Evolutionary conservation across 2,113 vertebrate genomes (phyloP), one percentile per base, ranked within the genome.

Genomic region (Andinoacara biseriatus): DNA sequence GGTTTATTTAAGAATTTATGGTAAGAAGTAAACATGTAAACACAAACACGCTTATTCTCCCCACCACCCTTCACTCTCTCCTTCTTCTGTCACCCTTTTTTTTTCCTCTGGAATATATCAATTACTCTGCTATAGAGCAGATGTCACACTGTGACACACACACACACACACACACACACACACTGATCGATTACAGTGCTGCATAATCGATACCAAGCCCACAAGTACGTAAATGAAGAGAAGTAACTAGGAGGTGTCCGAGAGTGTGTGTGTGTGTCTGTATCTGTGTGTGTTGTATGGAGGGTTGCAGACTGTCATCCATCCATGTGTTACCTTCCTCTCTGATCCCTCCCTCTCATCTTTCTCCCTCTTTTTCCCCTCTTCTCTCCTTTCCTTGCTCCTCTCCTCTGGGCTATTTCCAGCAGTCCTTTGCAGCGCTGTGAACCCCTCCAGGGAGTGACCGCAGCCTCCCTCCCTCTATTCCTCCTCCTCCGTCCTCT

Each of bases 151-250:
- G 91, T 92, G 93, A 94, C 96, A 96, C 95, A 95, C 92, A 93
- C 93, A 92, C 95, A 67, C 65, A 67, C 95, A 67, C 65, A 67
- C 61, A 58, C 83, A 86, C 95, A 95, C 91, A 93, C 18, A 54
- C 18, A 93, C 92, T 91, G 95, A 97, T 97, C 94, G 95, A 97
- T 97, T 87, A 92, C 94, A 59, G 90, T 82, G 81, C 81, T 84
- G 94, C 92, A 92, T 89, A 95, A 97, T 97, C 97, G 93, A 96
- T 97, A 94, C 81, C 63, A 78, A 94, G 90, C 93, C 88, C 81
- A 93, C 94, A 89, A 91, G 92, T 91, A 91, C 92, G 84, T 93
- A 92, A 95, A 96, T 96, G 93, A 92, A 87, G 94, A 92, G 95
- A 81, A 87, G 90, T 90, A 89, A 91, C 88, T 86, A 82, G 93